A percentile compares a stretch with the other conserved stretches of the same genome.
Conservation (phyloP, 2,888 invertebrate genomes). For the Cerceris ruficornis region DNA sequence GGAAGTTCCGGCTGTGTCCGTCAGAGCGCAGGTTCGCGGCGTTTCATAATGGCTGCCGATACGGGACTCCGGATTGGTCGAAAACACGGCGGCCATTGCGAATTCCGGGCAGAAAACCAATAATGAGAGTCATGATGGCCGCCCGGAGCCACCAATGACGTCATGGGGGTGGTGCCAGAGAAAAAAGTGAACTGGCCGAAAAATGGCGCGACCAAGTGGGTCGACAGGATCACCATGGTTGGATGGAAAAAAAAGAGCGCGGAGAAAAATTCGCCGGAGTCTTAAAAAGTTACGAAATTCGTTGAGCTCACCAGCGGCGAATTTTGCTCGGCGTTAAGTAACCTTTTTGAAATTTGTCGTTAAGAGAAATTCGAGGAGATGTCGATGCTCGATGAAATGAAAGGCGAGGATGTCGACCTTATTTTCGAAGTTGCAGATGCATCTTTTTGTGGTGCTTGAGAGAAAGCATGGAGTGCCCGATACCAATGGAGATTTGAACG, state of each 20-base stretch:
- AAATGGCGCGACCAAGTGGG: conserved; percentile 51
- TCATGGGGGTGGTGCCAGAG: conserved; percentile 66
- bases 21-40: conserved; percentile 73
- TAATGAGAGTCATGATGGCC: conserved; percentile 78
- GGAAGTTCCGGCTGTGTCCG: conserved; percentile 70
- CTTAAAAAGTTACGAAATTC: no score
- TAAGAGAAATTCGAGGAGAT: no score
- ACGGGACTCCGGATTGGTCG: conserved; percentile 80
- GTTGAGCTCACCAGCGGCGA: no score
- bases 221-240: neutral
- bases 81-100: conserved; percentile 82
- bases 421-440: no score
- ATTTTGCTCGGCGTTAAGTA: no score
- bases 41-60: conserved; percentile 74
- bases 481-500: no score
- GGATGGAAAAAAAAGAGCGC: neutral
- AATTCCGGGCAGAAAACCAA: conserved; percentile 77
- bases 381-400: no score
- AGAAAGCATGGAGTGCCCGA: no score
- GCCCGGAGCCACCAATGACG: conserved; percentile 75
- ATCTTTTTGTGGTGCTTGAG: no score
- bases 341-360: no score
- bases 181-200: conserved; percentile 11
- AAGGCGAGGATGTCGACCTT: no score
- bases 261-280: neutral